Evolutionary conservation across 1,140 invertebrate species (phyloP), one percentile per base, ranked within the genome.

Genomic region (Melanaphis sacchari): DNA sequence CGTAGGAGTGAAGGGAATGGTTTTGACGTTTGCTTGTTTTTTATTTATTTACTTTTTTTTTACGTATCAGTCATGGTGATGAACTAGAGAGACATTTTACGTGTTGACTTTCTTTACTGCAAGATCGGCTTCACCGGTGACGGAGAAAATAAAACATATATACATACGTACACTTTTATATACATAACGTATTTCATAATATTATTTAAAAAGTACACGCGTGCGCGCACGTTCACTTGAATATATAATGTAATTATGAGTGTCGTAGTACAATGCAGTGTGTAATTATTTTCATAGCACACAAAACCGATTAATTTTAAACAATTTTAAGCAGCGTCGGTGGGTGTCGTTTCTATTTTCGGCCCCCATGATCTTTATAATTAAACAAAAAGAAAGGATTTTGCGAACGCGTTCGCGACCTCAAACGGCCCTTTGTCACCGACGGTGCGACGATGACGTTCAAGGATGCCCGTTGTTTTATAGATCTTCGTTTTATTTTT

Each of bases 381-480:
- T 31, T 38, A 52, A 52, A 89, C 1, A 22, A 52, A 89, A 89
- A 89, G 22, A 89, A 52, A 89, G n/a, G 43, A 88, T 88, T 88
- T 88, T 46, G 31, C 31, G n/a, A 89, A 26, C n/a, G 24, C 22
- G 43, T 18, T 52, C n/a, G n/a, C 87, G 87, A 89, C 84, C 84
- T 85, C 31, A 85, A 85, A 38, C 87, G 43, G n/a, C 87, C 46
- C 87, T 89, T 52, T 89, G 87, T 89, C 87, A 49, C 36, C 87
- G n/a, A 49, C n/a, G 85, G 8, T 31, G 9, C 54, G 26, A 59
- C 87, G 87, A 52, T 49, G n/a, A 49, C 43, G 85, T 89, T 89
- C 43, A 89, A 89, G 87, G 87, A 89, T 89, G 21, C 38, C 36
- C 46, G 46, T 89, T 52, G 87, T 89, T 52, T 89, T 38, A 85